These are phyloP conservation scores for Galaxea fascicularis DNA, from an alignment of 92 coral and sea anemone species.

Conservation along the genomic window DNA sequence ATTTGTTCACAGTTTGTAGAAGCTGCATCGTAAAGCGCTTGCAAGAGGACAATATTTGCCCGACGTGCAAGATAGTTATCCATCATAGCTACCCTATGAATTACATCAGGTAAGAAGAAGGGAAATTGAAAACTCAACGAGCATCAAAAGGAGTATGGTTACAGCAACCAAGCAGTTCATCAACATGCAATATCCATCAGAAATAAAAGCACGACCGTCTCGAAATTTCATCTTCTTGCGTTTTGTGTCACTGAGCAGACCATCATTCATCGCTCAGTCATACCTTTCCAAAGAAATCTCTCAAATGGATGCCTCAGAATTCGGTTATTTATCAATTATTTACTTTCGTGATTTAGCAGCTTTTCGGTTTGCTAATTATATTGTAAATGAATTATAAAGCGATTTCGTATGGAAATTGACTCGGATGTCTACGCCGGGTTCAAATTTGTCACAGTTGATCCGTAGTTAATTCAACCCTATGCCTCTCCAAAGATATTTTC, in stretches of 20 bases:
- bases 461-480: neutral
- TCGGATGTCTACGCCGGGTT: conserved; percentile 20
- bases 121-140: neutral
- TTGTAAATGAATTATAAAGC: conserved; percentile 47
- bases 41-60: conserved; percentile 87
- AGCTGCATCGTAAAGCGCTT: conserved; percentile 94
- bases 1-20: conserved; percentile 82
- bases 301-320: neutral
- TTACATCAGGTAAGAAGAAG: conserved; percentile 84
- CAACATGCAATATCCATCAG: conserved; percentile 18
- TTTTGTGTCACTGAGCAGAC: neutral
- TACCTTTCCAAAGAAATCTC: neutral
- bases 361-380: conserved; percentile 9
- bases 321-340: neutral
- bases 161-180: neutral
- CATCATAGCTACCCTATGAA: conserved; percentile 99
- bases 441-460: neutral
- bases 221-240: neutral
- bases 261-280: neutral
- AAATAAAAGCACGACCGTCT: neutral
- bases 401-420: conserved; percentile 62
- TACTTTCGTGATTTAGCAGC: conserved; percentile 29
- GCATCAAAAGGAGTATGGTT: neutral
- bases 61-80: conserved; percentile 86
- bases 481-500: neutral